phyloP scores from a whole-genome alignment of 2,113 vertebrate species.

The Gobiocypris rarus region DNA sequence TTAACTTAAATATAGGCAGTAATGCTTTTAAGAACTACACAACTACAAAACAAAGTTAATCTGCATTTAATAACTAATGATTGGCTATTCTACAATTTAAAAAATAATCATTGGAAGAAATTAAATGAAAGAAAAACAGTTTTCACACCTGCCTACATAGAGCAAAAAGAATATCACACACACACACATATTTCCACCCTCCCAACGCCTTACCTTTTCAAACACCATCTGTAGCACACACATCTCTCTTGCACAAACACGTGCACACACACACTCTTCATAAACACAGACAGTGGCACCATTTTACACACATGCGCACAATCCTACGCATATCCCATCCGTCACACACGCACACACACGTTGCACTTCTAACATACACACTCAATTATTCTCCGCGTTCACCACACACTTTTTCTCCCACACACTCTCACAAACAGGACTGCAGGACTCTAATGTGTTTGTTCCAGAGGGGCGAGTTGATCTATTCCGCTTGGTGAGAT shows the following conservation, averaged over 20 bases:
- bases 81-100: background rate
- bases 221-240: constrained; percentile 28
- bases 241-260: background rate
- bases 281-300: background rate
- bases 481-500: constrained; percentile 66
- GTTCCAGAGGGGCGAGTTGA: constrained; percentile 68
- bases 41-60: too few species aligned
- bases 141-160: constrained; percentile 25
- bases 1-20: too few species aligned
- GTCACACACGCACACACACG: background rate
- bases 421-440: constrained; percentile 19
- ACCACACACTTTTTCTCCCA: constrained; percentile 29
- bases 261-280: background rate
- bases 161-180: constrained; percentile 25
- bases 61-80: background rate
- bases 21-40: background rate
- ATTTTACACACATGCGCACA: constrained; percentile 19
- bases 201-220: background rate
- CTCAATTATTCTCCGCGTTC: constrained; percentile 13
- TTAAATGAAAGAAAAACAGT: background rate
- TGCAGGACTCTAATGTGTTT: constrained; percentile 63
- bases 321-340: constrained; percentile 8
- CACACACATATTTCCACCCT: background rate
- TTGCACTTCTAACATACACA: background rate
- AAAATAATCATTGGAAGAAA: background rate